phyloP scores from a whole-genome alignment of 2,888 invertebrate genomes.

The Dione juno region DNA sequence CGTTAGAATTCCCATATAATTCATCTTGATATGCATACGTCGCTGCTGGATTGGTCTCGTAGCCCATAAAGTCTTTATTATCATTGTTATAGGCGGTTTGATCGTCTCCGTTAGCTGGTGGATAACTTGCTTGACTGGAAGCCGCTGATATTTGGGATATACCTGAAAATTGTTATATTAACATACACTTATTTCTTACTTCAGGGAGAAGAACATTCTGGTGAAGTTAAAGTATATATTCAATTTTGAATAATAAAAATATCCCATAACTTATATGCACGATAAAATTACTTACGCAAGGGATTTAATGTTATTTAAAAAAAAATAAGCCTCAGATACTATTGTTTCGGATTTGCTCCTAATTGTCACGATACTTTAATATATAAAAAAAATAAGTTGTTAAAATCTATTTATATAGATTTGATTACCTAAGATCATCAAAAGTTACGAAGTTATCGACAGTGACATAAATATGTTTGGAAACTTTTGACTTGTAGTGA shows the following conservation, averaged over 20 bases:
- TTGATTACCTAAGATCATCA: slow-evolving; percentile 32
- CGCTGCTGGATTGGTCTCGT: slow-evolving; percentile 74
- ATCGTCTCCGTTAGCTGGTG: slow-evolving; percentile 88
- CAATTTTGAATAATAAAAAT: no score
- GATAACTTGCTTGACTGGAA: slow-evolving; percentile 78
- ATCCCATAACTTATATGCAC: no score
- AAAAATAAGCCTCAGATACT: not conserved
- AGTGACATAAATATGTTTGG: slow-evolving; percentile 23
- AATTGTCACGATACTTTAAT: not conserved
- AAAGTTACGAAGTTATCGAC: slow-evolving; percentile 27
- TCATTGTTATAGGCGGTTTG: slow-evolving; percentile 67
- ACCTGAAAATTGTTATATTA: slow-evolving; percentile 66
- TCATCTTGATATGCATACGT: slow-evolving; percentile 74
- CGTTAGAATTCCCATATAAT: slow-evolving; percentile 61
- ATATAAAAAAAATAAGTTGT: not conserved
- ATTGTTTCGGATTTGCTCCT: not conserved
- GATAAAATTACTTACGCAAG: not conserved
- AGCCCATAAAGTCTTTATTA: slow-evolving; percentile 86
- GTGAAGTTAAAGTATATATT: no score
- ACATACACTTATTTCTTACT: not conserved
- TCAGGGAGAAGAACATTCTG: no score
- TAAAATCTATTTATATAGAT: not conserved
- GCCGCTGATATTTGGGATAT: slow-evolving; percentile 82
- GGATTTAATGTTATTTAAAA: not conserved
- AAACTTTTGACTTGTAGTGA: slow-evolving; percentile 23